phyloP scores from a whole-genome alignment of 2,888 invertebrate genomes.

The Sepiola atlantica region DNA sequence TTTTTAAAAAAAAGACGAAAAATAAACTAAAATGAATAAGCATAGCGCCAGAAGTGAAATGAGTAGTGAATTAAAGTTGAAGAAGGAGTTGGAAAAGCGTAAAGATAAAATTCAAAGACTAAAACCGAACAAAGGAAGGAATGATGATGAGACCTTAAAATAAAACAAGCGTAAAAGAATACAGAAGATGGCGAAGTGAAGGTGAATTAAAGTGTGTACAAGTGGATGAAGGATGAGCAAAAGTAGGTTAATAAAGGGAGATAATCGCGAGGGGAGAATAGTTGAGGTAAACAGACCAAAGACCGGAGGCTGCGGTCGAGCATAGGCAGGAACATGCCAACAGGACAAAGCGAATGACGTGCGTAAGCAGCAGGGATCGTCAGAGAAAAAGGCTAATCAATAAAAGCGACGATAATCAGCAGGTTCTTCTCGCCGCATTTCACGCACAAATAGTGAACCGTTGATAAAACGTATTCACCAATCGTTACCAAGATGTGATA shows the following conservation, averaged over 20 bases:
- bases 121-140: not conserved
- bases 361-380: not conserved
- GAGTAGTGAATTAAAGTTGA: not conserved
- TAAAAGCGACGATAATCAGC: not conserved
- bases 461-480: not conserved
- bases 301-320: not conserved
- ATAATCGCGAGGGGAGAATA: not conserved
- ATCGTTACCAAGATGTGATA: conserved; percentile 6
- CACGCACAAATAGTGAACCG: not conserved
- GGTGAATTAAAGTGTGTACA: not conserved
- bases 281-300: not conserved
- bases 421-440: not conserved
- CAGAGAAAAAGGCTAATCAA: not conserved
- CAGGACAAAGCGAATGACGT: not conserved
- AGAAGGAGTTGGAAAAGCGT: not conserved
- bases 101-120: not conserved
- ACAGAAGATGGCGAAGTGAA: not conserved
- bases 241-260: not conserved
- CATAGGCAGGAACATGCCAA: not conserved
- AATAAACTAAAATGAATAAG: not conserved
- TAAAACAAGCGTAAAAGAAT: not conserved
- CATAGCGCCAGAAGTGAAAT: not conserved
- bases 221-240: not conserved
- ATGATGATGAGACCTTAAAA: not conserved
- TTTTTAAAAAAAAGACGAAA: not conserved